Conservation (phyloP, 2,888 invertebrate genomes). For the Melolontha melolontha region DNA sequence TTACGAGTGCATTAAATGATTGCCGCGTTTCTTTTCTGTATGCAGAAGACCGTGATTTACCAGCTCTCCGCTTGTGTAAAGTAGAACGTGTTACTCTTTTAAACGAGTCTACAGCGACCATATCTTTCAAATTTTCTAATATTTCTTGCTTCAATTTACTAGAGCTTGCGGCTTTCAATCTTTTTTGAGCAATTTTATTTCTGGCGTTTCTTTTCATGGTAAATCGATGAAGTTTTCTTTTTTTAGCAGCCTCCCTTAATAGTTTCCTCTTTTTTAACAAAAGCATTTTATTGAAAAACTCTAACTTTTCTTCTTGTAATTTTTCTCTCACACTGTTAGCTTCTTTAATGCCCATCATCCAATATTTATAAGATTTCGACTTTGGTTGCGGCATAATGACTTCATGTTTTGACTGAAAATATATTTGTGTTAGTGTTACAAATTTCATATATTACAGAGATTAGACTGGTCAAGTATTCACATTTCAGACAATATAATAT, state of each 20-base stretch:
- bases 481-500: too few species aligned
- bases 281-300: slow-evolving; percentile 62
- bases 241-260: slow-evolving; percentile 2
- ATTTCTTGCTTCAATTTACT: slow-evolving; percentile 4
- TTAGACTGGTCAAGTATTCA: too few species aligned
- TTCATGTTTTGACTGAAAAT: slow-evolving; percentile 31
- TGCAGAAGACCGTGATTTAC: not conserved
- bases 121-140: slow-evolving; percentile 11
- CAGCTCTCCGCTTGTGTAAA: not conserved
- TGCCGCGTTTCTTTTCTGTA: too few species aligned
- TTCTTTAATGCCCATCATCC: slow-evolving; percentile 82
- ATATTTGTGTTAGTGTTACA: not conserved
- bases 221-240: not conserved
- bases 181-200: slow-evolving; percentile 16
- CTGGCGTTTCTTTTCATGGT: slow-evolving; percentile 26
- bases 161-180: not conserved
- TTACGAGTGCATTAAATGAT: not conserved
- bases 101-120: not conserved
- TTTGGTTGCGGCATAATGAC: slow-evolving; percentile 20
- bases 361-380: slow-evolving; percentile 63
- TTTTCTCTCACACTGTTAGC: slow-evolving; percentile 74
- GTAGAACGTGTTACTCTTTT: slow-evolving; percentile 21
- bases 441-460: too few species aligned
- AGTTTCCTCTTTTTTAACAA: slow-evolving; percentile 44
- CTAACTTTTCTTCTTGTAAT: slow-evolving; percentile 70